Conservation (phyloP, 2,113 vertebrate species). For the Chlorodrepanis virens region DNA sequence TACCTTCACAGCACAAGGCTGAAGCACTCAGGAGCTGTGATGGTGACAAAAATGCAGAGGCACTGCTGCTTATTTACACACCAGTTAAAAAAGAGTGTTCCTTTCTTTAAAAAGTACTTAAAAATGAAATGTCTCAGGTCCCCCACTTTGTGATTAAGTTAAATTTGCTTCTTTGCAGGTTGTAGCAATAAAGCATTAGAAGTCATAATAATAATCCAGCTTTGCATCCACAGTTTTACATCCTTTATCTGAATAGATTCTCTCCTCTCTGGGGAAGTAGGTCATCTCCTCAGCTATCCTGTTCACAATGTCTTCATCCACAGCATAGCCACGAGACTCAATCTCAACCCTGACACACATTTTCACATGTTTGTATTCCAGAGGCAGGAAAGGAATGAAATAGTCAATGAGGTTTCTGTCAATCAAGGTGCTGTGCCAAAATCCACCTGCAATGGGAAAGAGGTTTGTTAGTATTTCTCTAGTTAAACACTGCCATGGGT, state of each 20-base stretch:
- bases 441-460: conserved; percentile 78
- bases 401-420: conserved; percentile 93
- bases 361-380: conserved; percentile 89
- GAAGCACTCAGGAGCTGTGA: background rate
- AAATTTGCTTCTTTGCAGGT: background rate
- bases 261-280: conserved; percentile 88
- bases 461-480: background rate
- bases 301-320: conserved; percentile 70
- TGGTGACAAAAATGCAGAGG: background rate
- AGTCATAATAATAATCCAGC: conserved; percentile 84
- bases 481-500: fast-evolving
- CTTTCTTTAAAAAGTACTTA: conserved; percentile 23
- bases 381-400: conserved; percentile 91
- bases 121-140: background rate
- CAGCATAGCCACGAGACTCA: conserved; percentile 35
- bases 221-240: conserved; percentile 93
- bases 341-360: conserved; percentile 86
- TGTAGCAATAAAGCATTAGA: background rate
- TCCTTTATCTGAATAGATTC: conserved; percentile 88
- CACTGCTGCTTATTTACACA: background rate
- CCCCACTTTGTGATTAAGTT: background rate
- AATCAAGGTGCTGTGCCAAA: conserved; percentile 92
- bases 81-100: background rate
- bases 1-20: background rate
- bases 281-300: conserved; percentile 82